phyloP scores from a whole-genome alignment of 2,113 vertebrate genomes.

The Erythrocebus patas region DNA sequence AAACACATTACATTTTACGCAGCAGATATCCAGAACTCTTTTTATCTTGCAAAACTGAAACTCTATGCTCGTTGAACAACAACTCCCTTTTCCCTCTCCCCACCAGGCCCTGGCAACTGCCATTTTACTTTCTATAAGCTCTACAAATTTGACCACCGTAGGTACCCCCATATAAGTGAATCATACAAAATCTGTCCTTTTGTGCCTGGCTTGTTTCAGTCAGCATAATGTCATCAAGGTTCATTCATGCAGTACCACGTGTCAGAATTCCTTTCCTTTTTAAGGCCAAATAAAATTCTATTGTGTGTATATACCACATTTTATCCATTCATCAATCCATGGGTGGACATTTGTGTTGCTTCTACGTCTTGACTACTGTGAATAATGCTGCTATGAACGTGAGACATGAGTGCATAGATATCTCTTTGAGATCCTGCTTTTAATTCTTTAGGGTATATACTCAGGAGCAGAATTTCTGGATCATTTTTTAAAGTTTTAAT shows the following conservation, averaged over 20 bases:
- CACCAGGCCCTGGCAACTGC: not conserved
- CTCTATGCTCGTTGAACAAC: not conserved
- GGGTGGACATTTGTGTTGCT: not conserved
- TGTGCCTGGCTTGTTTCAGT: not conserved
- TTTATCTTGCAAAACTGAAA: not conserved
- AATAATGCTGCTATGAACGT: not conserved
- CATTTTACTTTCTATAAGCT: not conserved
- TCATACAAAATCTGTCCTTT: not conserved
- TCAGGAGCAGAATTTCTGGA: not conserved
- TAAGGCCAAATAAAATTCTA: not conserved
- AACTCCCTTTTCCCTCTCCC: not conserved
- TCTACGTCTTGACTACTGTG: not conserved
- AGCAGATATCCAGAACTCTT: not conserved
- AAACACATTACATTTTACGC: not conserved
- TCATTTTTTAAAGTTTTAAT: not conserved
- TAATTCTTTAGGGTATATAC: not conserved
- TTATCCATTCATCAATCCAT: not conserved
- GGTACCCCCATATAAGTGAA: not conserved
- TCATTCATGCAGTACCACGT: not conserved
- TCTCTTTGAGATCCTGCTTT: not conserved
- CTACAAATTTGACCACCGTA: not conserved
- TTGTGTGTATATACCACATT: not conserved
- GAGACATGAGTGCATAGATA: not conserved
- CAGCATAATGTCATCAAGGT: not conserved
- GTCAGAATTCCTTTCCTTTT: not conserved